A percentile compares a stretch with the other conserved stretches of the same genome.
Conservation (phyloP, 2,113 vertebrate species). For the Bufo gargarizans region DNA sequence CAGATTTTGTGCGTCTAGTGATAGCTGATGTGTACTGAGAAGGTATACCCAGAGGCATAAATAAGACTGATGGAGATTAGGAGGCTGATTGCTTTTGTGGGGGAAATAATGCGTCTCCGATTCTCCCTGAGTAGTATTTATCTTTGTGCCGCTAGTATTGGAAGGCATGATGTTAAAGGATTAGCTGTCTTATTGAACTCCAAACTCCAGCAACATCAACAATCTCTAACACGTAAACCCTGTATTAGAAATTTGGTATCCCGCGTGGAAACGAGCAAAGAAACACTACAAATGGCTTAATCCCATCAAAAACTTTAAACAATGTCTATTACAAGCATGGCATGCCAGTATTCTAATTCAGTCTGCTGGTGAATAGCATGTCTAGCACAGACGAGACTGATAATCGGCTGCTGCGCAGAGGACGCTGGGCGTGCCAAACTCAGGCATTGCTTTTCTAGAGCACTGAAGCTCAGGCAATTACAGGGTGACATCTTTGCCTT, state of each 20-base stretch:
- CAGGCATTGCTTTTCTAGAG: background rate
- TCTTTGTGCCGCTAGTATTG: conserved; percentile 56
- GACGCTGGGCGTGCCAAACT: background rate
- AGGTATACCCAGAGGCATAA: conserved; percentile 57
- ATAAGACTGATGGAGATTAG: conserved; percentile 59
- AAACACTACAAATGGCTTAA: conserved; percentile 55
- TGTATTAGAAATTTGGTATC: conserved; percentile 52
- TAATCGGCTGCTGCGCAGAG: background rate
- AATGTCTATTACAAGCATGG: conserved; percentile 55
- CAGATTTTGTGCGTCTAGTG: conserved; percentile 50
- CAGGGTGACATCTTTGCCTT: background rate
- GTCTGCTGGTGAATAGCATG: conserved; percentile 43
- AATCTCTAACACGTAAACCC: conserved; percentile 50
- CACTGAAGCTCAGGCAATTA: background rate
- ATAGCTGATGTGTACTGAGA: conserved; percentile 55
- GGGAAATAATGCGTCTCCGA: conserved; percentile 57
- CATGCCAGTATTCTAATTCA: conserved; percentile 53
- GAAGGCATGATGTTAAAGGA: conserved; percentile 58
- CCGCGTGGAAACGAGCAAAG: conserved; percentile 46
- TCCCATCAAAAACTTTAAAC: conserved; percentile 58
- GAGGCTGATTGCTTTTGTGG: conserved; percentile 59
- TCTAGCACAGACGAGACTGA: conserved; percentile 15
- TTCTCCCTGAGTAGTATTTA: conserved; percentile 59
- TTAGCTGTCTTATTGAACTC: conserved; percentile 59
- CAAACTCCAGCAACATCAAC: conserved; percentile 59